Evolutionary conservation across 2,113 vertebrate species (phyloP).

Genomic region (Dipodomys spectabilis): DNA sequence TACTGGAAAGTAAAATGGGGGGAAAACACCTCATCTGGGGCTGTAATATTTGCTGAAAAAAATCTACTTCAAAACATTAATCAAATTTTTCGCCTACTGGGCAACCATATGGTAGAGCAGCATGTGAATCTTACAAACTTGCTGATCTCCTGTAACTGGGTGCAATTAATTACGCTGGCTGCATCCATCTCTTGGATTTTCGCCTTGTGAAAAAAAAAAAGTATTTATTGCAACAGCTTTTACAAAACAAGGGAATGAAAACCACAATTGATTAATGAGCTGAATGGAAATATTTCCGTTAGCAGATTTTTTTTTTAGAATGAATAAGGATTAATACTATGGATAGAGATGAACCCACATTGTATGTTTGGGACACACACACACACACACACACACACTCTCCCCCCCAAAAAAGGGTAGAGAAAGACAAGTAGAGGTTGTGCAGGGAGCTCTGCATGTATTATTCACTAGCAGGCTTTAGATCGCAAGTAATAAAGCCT

Average conservation of each 20-base stretch:
- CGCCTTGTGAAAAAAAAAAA: constrained; percentile 91
- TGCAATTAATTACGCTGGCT: constrained; percentile 99
- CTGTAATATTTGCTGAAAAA: constrained; percentile 97
- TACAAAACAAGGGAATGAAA: constrained; percentile 96
- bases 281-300: constrained; percentile 94
- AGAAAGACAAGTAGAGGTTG: neutral
- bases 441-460: constrained; percentile 49
- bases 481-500: constrained; percentile 76
- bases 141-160: constrained; percentile 99
- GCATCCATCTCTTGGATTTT: constrained; percentile 97
- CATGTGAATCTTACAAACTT: constrained; percentile 99
- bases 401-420: constrained; percentile 48
- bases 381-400: no score
- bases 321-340: constrained; percentile 87
- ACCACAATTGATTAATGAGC: constrained; percentile 98
- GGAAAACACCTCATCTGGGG: constrained; percentile 89
- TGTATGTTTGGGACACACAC: constrained; percentile 42
- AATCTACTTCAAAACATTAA: constrained; percentile 98
- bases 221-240: constrained; percentile 97
- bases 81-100: constrained; percentile 99
- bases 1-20: constrained; percentile 86
- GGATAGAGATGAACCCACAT: constrained; percentile 80
- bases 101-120: constrained; percentile 99
- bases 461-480: constrained; percentile 78
- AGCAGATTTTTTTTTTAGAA: constrained; percentile 90